These are phyloP conservation scores for Apteryx mantelli DNA, from an alignment of 2,113 vertebrate genomes.

Conservation along the genomic window DNA sequence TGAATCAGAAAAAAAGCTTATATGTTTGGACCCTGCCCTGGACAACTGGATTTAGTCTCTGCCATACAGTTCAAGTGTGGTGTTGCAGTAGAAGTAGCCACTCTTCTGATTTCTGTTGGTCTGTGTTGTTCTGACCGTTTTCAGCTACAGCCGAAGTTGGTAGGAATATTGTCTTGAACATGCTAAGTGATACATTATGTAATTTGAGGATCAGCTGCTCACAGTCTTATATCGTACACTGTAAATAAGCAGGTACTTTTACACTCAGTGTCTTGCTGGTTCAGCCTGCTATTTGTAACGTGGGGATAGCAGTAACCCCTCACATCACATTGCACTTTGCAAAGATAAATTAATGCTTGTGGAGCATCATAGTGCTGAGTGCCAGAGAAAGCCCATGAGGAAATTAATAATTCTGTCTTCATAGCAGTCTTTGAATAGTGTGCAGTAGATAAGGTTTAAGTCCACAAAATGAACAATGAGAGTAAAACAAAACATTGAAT, in stretches of 20 bases:
- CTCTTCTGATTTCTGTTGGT: neutral
- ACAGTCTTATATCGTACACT: fast-evolving
- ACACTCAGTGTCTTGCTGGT: neutral
- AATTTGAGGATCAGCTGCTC: neutral
- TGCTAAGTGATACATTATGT: neutral
- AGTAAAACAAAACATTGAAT: slow-evolving; percentile 57
- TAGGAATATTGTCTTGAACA: neutral
- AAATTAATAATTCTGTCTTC: slow-evolving; percentile 68
- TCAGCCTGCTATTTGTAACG: neutral
- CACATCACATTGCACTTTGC: neutral
- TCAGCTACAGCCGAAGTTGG: neutral
- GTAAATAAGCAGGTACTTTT: neutral
- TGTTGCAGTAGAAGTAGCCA: neutral
- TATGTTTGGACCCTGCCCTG: neutral
- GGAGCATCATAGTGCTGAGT: neutral
- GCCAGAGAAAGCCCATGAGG: slow-evolving; percentile 45
- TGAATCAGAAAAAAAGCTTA: neutral
- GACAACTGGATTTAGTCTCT: neutral
- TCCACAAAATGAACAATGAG: slow-evolving; percentile 48
- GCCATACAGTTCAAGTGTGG: neutral
- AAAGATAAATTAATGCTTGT: slow-evolving; percentile 47
- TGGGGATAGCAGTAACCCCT: slow-evolving; percentile 20
- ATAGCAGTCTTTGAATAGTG: slow-evolving; percentile 13
- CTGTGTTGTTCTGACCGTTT: neutral
- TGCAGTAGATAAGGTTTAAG: slow-evolving; percentile 49